Conservation (phyloP, 2,113 vertebrate genomes). For the Emydocephalus ijimae region DNA sequence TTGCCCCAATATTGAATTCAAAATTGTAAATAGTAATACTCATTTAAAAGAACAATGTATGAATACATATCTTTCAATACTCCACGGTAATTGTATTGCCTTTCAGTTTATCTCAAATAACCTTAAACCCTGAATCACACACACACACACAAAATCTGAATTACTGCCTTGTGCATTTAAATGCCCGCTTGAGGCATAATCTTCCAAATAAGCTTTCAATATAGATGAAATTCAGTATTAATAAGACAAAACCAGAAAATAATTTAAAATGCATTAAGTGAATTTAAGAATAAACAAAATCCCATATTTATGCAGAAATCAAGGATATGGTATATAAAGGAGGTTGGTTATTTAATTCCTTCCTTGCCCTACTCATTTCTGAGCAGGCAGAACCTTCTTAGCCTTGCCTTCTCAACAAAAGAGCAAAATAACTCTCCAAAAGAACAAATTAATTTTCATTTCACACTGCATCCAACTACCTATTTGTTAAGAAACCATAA, state of each 20-base stretch:
- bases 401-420: not conserved
- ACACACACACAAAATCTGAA: not conserved
- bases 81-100: not conserved
- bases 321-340: not conserved
- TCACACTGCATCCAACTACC: not conserved
- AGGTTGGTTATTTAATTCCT: not conserved
- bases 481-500: not conserved
- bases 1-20: not conserved
- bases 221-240: not conserved
- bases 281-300: not conserved
- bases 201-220: not conserved
- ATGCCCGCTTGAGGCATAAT: not conserved
- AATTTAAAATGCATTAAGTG: not conserved
- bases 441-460: not conserved
- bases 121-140: not conserved
- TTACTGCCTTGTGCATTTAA: not conserved
- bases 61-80: not conserved
- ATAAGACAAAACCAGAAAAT: not conserved
- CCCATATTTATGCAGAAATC: not conserved
- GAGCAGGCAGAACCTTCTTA: not conserved
- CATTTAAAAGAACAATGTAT: not conserved
- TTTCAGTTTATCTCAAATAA: not conserved
- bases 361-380: not conserved
- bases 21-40: not conserved
- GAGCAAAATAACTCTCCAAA: not conserved